Evolutionary conservation across 2,797 vertebrate species (phyloP).

Genomic region (Gymnoscopelus microlampas): DNA sequence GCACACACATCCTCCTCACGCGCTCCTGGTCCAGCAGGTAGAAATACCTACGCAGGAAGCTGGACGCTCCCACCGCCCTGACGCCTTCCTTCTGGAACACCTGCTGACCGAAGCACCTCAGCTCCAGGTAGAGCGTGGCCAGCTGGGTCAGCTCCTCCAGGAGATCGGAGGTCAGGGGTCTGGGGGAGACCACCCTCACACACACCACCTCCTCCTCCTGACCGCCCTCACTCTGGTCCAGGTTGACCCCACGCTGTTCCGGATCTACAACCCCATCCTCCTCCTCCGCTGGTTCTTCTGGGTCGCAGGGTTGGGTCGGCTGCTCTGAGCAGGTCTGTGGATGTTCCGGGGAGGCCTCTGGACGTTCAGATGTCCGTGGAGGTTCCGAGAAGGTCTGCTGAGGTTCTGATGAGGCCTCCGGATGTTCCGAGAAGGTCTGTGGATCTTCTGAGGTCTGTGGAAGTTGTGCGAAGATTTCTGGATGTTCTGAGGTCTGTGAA

Average conservation of each 20-base stretch:
- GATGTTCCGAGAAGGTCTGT: no score
- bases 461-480: no score
- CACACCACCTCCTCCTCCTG: constrained; percentile 42
- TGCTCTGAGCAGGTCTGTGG: no score
- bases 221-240: constrained; percentile 22
- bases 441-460: no score
- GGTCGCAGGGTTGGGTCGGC: constrained; percentile 5
- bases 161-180: constrained; percentile 75
- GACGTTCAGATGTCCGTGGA: no score
- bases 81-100: neutral
- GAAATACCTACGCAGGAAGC: constrained; percentile 89
- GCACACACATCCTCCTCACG: constrained; percentile 86
- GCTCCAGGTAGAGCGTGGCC: constrained; percentile 88
- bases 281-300: constrained; percentile 31
- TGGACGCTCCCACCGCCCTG: constrained; percentile 39
- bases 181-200: constrained; percentile 76
- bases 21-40: constrained; percentile 92
- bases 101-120: constrained; percentile 74
- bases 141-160: constrained; percentile 83
- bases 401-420: no score
- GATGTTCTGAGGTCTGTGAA: no score
- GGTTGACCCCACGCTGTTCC: constrained; percentile 30
- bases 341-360: no score
- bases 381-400: no score
- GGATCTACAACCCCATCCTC: constrained; percentile 23